Conservation (phyloP, 2,888 invertebrate species). For the Melanotus villosus region DNA sequence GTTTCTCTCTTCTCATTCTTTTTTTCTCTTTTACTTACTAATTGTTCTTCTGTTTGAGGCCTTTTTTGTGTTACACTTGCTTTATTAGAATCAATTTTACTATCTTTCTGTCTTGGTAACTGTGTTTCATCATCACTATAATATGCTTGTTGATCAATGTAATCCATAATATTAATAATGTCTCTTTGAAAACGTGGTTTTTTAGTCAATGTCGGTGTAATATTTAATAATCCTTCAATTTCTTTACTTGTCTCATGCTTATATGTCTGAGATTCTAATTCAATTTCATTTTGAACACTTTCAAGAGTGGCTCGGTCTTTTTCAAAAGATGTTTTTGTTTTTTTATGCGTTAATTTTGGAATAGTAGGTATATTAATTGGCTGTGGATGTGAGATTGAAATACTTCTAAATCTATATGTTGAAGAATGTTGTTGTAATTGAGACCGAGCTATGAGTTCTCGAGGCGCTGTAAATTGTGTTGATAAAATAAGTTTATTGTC, state of each 20-base stretch:
- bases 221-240: neutral
- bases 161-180: slow-evolving; percentile 4
- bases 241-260: neutral
- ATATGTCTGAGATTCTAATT: neutral
- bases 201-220: neutral
- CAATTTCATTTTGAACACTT: neutral
- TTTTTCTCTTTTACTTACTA: too few species aligned
- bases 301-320: neutral
- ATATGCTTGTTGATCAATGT: neutral
- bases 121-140: too few species aligned
- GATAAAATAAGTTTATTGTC: slow-evolving; percentile 39
- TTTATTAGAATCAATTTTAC: neutral
- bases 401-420: slow-evolving; percentile 15
- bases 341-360: neutral
- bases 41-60: too few species aligned
- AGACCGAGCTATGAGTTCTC: neutral
- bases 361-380: neutral
- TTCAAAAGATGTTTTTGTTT: neutral
- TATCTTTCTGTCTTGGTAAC: neutral
- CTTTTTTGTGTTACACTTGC: too few species aligned
- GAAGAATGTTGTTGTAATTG: neutral
- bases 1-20: too few species aligned
- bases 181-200: slow-evolving; percentile 1
- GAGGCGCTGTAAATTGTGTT: neutral
- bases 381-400: neutral